Evolutionary conservation across 2,888 invertebrate genomes (phyloP).

Genomic region (Cerceris ruficornis): DNA sequence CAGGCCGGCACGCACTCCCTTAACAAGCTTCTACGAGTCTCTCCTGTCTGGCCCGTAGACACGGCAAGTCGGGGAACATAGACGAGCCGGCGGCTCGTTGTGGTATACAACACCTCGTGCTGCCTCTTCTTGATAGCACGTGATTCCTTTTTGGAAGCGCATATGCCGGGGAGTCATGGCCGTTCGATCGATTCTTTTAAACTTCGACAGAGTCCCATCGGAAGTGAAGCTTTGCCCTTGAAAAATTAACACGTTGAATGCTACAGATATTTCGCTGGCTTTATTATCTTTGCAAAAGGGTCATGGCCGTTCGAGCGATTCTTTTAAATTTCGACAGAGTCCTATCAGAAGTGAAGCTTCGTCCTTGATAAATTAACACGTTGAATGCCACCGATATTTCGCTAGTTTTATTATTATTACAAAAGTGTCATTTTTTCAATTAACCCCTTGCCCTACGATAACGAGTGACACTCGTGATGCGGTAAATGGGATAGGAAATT

Average conservation of each 20-base stretch:
- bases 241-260: too few species aligned
- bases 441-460: too few species aligned
- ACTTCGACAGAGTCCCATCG: not conserved
- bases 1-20: constrained; percentile 65
- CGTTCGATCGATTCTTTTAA: constrained; percentile 15
- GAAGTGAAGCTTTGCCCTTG: too few species aligned
- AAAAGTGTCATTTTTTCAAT: constrained; percentile 23
- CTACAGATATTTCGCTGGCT: too few species aligned
- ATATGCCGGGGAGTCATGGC: constrained; percentile 39
- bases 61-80: constrained; percentile 44
- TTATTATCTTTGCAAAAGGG: constrained; percentile 34
- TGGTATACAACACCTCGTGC: constrained; percentile 16
- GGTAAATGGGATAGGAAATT: too few species aligned
- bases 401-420: too few species aligned
- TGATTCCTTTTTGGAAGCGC: constrained; percentile 42
- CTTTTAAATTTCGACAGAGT: too few species aligned
- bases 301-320: constrained; percentile 16
- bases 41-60: constrained; percentile 55
- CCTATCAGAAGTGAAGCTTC: too few species aligned
- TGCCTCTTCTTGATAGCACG: constrained; percentile 43
- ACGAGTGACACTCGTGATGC: too few species aligned
- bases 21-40: constrained; percentile 58
- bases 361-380: too few species aligned
- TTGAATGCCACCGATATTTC: too few species aligned
- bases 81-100: constrained; percentile 35